Evolutionary conservation across 2,797 vertebrate genomes (phyloP).

Genomic region (Cheirogaleus major): DNA sequence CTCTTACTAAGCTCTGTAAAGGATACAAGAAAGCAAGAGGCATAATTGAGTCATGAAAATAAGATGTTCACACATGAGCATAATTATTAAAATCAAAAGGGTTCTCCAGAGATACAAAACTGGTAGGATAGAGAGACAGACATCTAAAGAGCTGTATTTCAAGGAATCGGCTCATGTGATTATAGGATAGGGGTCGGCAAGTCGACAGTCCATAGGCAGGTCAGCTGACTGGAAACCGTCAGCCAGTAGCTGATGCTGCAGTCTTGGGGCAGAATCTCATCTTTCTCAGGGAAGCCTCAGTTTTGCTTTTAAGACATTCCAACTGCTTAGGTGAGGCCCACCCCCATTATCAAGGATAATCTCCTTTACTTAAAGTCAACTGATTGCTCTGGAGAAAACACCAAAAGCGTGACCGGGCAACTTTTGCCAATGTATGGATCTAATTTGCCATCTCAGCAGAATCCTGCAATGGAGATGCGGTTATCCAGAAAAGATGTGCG

Average conservation of each 20-base stretch:
- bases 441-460: neutral
- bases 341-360: neutral
- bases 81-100: constrained; percentile 7
- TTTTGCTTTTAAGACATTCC: constrained; percentile 18
- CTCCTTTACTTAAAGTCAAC: neutral
- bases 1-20: neutral
- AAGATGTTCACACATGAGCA: neutral
- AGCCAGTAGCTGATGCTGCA: neutral
- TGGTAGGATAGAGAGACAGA: neutral
- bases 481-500: neutral
- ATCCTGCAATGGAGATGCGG: neutral
- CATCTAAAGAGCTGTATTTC: neutral
- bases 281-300: neutral
- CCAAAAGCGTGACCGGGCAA: neutral
- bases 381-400: neutral
- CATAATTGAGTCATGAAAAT: neutral
- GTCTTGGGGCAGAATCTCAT: neutral
- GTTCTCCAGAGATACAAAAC: neutral
- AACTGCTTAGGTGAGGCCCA: neutral
- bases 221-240: neutral
- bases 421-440: neutral
- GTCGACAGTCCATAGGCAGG: too few relatives aligned
- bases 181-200: neutral
- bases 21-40: neutral
- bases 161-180: neutral